Percentiles rank a stretch among this genome's conserved stretches.
These are phyloP conservation scores for Pegoplata infirma DNA, from an alignment of 2,888 invertebrate species.

Conservation along the genomic window DNA sequence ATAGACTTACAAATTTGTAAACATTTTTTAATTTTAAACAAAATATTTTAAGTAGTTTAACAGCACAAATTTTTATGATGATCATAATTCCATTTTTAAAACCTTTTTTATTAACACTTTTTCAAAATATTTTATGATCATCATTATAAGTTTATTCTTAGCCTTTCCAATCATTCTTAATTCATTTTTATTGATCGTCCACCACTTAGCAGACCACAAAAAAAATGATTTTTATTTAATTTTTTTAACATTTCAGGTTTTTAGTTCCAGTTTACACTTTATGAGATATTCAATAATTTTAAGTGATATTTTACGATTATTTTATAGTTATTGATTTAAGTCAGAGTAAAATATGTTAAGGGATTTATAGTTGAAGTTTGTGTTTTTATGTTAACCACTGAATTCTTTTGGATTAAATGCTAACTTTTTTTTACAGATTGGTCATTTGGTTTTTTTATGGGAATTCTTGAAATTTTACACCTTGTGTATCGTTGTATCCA, in stretches of 20 bases:
- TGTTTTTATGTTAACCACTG: neutral
- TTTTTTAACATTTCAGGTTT: neutral
- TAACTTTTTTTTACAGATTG: neutral
- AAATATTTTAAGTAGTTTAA: no score
- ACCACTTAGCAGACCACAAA: neutral
- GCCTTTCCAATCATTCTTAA: neutral
- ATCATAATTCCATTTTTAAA: neutral
- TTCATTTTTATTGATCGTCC: neutral
- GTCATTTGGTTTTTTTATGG: neutral
- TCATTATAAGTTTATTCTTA: neutral
- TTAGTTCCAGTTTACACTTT: neutral
- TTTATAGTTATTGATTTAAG: conserved; percentile 7
- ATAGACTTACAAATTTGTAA: no score
- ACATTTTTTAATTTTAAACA: no score
- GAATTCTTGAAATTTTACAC: neutral
- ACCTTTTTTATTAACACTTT: neutral
- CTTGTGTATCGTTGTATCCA: neutral
- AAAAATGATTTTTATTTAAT: neutral
- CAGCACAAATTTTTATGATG: no score
- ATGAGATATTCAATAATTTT: neutral
- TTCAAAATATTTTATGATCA: neutral
- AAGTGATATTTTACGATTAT: neutral
- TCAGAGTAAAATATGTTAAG: neutral
- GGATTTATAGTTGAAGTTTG: neutral
- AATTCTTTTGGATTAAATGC: neutral